Conservation (phyloP, 2,113 vertebrate genomes). For the Phylloscopus trochilus region DNA sequence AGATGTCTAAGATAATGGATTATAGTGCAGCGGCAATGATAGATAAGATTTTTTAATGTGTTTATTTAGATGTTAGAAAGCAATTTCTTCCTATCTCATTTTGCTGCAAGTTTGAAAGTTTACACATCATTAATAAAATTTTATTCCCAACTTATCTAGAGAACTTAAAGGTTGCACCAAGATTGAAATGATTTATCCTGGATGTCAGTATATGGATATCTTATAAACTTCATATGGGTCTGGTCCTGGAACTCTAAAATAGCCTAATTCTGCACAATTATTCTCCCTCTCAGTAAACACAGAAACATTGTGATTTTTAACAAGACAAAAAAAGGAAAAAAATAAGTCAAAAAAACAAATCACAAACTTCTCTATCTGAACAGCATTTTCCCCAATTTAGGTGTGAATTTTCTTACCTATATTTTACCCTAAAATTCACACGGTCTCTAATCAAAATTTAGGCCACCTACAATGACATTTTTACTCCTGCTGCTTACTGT, state of each 20-base stretch:
- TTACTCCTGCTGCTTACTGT: not conserved
- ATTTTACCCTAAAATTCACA: constrained; percentile 1
- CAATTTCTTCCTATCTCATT: not conserved
- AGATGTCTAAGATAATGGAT: not conserved
- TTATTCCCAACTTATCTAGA: not conserved
- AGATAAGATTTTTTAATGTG: not conserved
- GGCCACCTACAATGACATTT: not conserved
- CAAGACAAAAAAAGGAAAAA: not conserved
- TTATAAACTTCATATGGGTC: not conserved
- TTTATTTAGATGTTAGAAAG: not conserved
- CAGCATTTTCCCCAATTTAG: not conserved
- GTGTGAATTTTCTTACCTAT: constrained; percentile 1
- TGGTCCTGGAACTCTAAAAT: not conserved
- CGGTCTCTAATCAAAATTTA: constrained; percentile 4
- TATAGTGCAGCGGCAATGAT: not conserved
- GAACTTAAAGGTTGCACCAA: not conserved
- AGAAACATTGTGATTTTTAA: not conserved
- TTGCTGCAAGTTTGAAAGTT: not conserved
- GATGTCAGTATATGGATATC: not conserved
- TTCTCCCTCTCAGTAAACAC: not conserved
- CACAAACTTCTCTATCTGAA: not conserved
- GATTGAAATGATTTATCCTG: not conserved
- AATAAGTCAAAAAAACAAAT: not conserved
- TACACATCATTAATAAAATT: not conserved
- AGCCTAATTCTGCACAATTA: not conserved